Evolutionary conservation across 1,140 invertebrate genomes (phyloP).

Genomic region (Pentalonia nigronervosa): DNA sequence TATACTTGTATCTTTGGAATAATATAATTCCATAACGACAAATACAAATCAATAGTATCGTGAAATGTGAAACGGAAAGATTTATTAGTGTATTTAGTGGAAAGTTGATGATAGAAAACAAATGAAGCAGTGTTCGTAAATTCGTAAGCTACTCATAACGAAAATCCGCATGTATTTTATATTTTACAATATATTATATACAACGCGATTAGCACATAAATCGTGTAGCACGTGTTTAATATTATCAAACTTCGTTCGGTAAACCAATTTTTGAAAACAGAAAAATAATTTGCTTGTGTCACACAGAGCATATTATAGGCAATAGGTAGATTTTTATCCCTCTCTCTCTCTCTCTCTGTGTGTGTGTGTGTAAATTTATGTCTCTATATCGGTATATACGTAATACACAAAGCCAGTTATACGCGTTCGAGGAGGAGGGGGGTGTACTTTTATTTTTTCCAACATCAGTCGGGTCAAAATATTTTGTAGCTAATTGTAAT

Average conservation of each 20-base stretch:
- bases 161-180: not conserved
- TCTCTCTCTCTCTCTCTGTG: not conserved
- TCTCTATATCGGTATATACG: not conserved
- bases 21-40: not conserved
- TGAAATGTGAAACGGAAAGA: not conserved
- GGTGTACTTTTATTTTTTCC: not conserved
- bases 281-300: not conserved
- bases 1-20: no score
- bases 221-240: not conserved
- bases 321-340: not conserved
- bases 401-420: not conserved
- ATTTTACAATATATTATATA: not conserved
- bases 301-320: not conserved
- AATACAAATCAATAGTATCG: not conserved
- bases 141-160: not conserved
- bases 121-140: not conserved
- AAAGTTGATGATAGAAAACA: not conserved
- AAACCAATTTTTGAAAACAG: not conserved
- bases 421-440: not conserved
- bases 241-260: not conserved
- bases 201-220: not conserved
- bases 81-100: not conserved
- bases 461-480: conserved; percentile 32
- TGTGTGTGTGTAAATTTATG: not conserved
- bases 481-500: conserved; percentile 50